Percentiles rank a stretch among this genome's conserved stretches.
Conservation (phyloP, 2,888 invertebrate species). For the Philereme transversata region DNA sequence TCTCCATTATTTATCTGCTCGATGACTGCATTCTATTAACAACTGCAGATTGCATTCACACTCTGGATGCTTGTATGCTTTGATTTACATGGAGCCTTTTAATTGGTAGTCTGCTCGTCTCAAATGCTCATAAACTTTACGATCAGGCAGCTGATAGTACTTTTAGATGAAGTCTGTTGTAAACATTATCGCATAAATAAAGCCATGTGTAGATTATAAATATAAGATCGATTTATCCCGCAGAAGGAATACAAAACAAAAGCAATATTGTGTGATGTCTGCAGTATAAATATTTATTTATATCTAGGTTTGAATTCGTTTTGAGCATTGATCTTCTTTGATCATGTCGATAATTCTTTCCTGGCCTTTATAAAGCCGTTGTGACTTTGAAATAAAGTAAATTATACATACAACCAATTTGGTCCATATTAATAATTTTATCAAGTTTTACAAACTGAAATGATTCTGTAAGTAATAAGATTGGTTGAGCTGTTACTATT, state of each 20-base stretch:
- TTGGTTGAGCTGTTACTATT: slow-evolving; percentile 51
- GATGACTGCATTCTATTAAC: slow-evolving; percentile 30
- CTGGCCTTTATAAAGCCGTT: too few species aligned
- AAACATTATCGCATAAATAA: slow-evolving; percentile 17
- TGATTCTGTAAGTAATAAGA: too few species aligned
- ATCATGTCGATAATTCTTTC: too few species aligned
- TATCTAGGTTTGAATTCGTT: not conserved
- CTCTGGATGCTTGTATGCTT: slow-evolving; percentile 25
- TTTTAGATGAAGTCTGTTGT: slow-evolving; percentile 12
- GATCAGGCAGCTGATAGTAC: slow-evolving; percentile 13
- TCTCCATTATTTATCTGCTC: slow-evolving; percentile 41
- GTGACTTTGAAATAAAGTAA: too few species aligned
- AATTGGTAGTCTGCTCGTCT: slow-evolving; percentile 27
- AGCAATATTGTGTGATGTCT: not conserved
- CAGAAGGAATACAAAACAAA: not conserved
- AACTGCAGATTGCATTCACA: slow-evolving; percentile 18
- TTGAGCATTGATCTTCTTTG: not conserved
- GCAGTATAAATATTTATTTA: not conserved
- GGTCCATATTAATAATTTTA: too few species aligned
- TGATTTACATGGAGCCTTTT: slow-evolving; percentile 29
- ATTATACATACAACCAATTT: too few species aligned
- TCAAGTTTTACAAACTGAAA: too few species aligned
- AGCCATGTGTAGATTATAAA: slow-evolving; percentile 7
- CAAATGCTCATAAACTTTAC: slow-evolving; percentile 22
- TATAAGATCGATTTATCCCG: slow-evolving; percentile 5